phyloP scores from a whole-genome alignment of 1,140 invertebrate genomes.

The Aphaenogaster rudis region DNA sequence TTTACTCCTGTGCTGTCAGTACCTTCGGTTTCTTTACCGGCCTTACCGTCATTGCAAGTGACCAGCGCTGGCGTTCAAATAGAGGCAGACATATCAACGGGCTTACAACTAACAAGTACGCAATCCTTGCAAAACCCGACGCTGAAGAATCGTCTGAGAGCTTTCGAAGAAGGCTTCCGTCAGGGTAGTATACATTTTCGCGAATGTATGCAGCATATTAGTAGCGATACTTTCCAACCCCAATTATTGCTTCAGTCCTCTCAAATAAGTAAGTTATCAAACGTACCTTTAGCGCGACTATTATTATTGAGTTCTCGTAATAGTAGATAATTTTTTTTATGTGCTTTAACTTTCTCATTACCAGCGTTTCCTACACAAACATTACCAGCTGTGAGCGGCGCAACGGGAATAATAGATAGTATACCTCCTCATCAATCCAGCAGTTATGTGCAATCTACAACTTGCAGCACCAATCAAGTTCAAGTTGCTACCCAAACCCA shows the following conservation, averaged over 20 bases:
- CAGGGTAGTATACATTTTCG: constrained; percentile 55
- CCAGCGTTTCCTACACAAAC: constrained; percentile 82
- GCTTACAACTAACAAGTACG: constrained; percentile 78
- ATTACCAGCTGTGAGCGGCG: constrained; percentile 75
- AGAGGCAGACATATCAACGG: constrained; percentile 80
- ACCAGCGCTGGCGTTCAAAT: constrained; percentile 82
- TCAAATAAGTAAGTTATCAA: constrained; percentile 80
- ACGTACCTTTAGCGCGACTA: not conserved
- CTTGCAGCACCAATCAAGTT: constrained; percentile 85
- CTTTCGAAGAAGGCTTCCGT: constrained; percentile 83
- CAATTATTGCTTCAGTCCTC: constrained; percentile 82
- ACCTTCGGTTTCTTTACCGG: constrained; percentile 80
- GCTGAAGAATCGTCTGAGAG: constrained; percentile 73
- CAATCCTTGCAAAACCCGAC: constrained; percentile 78
- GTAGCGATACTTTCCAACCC: constrained; percentile 77
- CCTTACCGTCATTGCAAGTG: constrained; percentile 80
- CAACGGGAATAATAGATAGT: constrained; percentile 75
- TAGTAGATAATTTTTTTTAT: constrained; percentile 15
- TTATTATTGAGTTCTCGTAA: not conserved
- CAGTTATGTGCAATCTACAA: constrained; percentile 78
- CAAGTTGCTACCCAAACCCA: constrained; percentile 89
- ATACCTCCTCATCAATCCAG: constrained; percentile 77
- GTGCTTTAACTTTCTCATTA: constrained; percentile 8
- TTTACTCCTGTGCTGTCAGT: constrained; percentile 86
- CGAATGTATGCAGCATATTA: constrained; percentile 64